These are phyloP conservation scores for Peribatodes rhomboidaria DNA, from an alignment of 2,888 invertebrate species.

Conservation along the genomic window DNA sequence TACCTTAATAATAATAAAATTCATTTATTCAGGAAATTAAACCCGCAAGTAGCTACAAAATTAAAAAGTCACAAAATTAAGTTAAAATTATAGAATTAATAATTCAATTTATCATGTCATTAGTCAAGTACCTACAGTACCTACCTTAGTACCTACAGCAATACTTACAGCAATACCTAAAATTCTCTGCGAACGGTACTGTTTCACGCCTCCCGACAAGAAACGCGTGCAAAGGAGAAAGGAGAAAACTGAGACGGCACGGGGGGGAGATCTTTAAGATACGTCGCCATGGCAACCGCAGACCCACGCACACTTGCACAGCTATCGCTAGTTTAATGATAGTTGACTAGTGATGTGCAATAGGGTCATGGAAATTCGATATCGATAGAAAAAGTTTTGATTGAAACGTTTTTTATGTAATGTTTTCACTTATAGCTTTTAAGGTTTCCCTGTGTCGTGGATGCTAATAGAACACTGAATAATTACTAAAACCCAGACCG, in stretches of 20 bases:
- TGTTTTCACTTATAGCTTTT: no score
- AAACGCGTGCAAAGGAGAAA: conserved; percentile 86
- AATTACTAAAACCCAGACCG: no score
- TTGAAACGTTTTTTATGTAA: background rate
- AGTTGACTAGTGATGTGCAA: conserved; percentile 53
- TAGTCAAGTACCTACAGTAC: no score
- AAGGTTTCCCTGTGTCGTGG: no score
- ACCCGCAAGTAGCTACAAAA: no score
- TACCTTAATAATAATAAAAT: no score
- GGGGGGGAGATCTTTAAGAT: conserved; percentile 85
- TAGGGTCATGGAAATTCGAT: background rate
- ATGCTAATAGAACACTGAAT: no score
- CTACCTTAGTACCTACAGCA: no score
- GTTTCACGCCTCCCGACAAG: conserved; percentile 82
- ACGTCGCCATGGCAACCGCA: conserved; percentile 82
- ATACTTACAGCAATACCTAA: conserved; percentile 1
- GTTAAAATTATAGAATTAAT: no score
- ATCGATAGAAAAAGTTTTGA: background rate
- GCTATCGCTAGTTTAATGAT: conserved; percentile 63
- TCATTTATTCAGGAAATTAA: no score
- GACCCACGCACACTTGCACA: conserved; percentile 67
- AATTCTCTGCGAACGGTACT: conserved; percentile 68
- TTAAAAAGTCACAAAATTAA: no score
- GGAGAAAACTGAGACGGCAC: conserved; percentile 84
- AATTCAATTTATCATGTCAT: no score